phyloP scores from a whole-genome alignment of 2,888 invertebrate genomes.

The Aricia artaxerxes region DNA sequence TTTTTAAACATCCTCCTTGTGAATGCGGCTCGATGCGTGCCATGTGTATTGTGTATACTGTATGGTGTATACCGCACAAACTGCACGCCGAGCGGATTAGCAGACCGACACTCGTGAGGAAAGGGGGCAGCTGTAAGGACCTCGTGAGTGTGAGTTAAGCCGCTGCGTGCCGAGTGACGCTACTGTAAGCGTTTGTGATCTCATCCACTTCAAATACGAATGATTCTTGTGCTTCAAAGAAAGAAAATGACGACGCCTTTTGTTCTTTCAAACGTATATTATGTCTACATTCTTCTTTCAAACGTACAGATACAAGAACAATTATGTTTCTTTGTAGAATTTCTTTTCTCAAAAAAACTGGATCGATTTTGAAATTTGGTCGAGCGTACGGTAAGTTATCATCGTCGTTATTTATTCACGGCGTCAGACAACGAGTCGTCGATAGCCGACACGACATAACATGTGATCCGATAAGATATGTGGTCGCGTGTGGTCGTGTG shows the following conservation, averaged over 20 bases:
- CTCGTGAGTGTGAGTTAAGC: not conserved
- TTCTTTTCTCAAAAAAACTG: no score
- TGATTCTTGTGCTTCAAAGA: slow-evolving; percentile 1
- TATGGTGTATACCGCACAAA: not conserved
- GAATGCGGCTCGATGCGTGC: no score
- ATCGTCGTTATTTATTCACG: not conserved
- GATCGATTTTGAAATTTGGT: no score
- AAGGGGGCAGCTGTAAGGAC: not conserved
- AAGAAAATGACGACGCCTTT: not conserved
- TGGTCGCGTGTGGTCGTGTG: not conserved
- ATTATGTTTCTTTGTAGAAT: not conserved
- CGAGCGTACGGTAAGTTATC: not conserved
- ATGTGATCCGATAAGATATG: not conserved
- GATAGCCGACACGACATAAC: slow-evolving; percentile 2
- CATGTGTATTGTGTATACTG: not conserved
- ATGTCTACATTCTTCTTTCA: not conserved
- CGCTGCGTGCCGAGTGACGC: not conserved
- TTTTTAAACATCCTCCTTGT: not conserved
- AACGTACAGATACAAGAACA: not conserved
- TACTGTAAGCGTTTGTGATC: not conserved
- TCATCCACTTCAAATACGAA: not conserved
- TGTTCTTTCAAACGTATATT: not conserved
- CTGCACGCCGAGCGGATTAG: not conserved
- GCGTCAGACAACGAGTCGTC: not conserved
- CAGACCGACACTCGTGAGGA: not conserved